Evolutionary conservation across 2,113 vertebrate genomes (phyloP).

Genomic region (Bos taurus): DNA sequence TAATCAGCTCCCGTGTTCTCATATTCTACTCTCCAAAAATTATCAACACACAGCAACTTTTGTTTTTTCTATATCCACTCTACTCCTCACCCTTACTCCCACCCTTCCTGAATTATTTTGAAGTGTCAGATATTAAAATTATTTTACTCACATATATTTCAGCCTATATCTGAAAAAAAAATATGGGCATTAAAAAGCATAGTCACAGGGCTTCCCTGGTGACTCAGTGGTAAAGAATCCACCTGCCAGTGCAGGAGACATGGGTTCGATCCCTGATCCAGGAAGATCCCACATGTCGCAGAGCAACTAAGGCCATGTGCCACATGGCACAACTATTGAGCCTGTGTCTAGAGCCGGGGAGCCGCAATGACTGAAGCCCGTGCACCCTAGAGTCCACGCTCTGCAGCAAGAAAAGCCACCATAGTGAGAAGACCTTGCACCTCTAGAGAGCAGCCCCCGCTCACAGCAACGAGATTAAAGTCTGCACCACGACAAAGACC

Average conservation of each 20-base stretch:
- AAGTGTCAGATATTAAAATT: not conserved
- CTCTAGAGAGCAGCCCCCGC: not conserved
- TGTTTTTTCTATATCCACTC: not conserved
- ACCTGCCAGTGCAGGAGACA: not conserved
- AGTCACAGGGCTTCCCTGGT: not conserved
- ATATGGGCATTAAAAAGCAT: not conserved
- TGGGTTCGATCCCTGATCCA: not conserved
- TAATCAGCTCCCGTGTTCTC: not conserved
- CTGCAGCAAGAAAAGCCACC: not conserved
- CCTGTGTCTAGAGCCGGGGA: not conserved
- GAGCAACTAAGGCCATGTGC: not conserved
- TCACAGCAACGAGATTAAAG: not conserved
- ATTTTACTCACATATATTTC: not conserved
- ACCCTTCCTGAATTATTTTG: not conserved
- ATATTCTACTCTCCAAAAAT: not conserved
- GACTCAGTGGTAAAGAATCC: not conserved
- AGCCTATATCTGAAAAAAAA: not conserved
- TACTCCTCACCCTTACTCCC: not conserved
- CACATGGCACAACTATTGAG: not conserved
- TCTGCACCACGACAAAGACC: rapidly evolving
- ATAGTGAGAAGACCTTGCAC: not conserved
- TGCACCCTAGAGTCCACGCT: rapidly evolving
- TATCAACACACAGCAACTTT: not conserved
- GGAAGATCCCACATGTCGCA: rapidly evolving
- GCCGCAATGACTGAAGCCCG: rapidly evolving